These are phyloP conservation scores for Microcebus tavaratra DNA, from an alignment of 2,113 vertebrate species.

Conservation along the genomic window DNA sequence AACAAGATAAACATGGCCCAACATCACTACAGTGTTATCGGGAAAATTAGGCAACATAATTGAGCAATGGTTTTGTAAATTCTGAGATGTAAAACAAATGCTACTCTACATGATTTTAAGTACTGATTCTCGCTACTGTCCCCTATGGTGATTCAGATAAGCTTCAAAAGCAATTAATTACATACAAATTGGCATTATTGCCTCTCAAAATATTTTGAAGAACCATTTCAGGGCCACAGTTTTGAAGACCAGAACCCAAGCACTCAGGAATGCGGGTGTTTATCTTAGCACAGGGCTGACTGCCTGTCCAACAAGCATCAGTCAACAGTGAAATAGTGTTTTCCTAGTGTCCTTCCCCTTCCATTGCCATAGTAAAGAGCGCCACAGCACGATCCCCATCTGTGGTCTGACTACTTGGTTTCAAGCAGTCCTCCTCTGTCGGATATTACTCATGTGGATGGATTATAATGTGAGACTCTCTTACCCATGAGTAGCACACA, in stretches of 20 bases:
- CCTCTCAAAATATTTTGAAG: background rate
- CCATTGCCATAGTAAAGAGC: background rate
- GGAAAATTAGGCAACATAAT: background rate
- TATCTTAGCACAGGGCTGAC: rapidly evolving
- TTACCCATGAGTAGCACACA: rapidly evolving
- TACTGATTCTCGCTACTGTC: background rate
- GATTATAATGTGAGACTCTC: background rate
- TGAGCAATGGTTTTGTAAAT: rapidly evolving
- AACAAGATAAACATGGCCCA: background rate
- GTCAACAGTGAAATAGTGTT: rapidly evolving
- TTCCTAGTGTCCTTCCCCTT: rapidly evolving
- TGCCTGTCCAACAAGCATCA: too few species aligned
- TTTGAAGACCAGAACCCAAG: background rate
- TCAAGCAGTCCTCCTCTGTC: too few species aligned
- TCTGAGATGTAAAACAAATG: background rate
- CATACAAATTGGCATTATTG: background rate
- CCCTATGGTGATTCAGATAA: background rate
- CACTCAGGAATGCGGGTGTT: background rate
- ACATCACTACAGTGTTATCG: rapidly evolving
- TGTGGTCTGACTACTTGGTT: background rate
- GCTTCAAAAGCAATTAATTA: background rate
- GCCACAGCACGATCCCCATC: rapidly evolving
- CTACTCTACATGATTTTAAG: background rate
- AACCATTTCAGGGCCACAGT: background rate
- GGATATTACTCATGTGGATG: too few species aligned